These are phyloP conservation scores for Ageneiosus marmoratus DNA, from an alignment of 2,113 vertebrate genomes.

Conservation along the genomic window DNA sequence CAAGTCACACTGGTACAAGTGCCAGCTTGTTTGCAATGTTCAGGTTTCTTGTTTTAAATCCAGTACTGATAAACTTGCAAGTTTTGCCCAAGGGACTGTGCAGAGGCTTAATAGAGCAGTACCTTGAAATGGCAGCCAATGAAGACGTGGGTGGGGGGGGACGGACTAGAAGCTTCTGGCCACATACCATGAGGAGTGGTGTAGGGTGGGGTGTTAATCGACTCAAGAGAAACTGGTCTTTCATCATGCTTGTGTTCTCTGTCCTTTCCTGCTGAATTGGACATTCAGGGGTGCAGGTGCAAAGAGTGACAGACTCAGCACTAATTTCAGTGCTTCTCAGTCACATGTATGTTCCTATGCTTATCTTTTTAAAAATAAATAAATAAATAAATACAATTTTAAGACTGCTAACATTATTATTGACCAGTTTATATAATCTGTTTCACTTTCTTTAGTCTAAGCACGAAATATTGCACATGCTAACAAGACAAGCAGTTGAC, in stretches of 20 bases:
- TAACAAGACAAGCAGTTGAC: not conserved
- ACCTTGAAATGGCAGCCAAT: slow-evolving; percentile 42
- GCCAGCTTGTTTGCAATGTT: slow-evolving; percentile 13
- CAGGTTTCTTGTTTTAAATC: slow-evolving; percentile 14
- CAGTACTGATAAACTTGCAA: slow-evolving; percentile 1
- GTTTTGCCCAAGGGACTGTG: slow-evolving; percentile 27
- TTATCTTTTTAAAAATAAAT: not conserved
- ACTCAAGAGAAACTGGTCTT: slow-evolving; percentile 55
- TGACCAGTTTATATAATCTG: not conserved
- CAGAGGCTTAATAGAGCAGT: slow-evolving; percentile 32
- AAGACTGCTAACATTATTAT: slow-evolving; percentile 6
- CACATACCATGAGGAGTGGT: slow-evolving; percentile 41
- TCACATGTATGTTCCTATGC: slow-evolving; percentile 3
- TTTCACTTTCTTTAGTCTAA: not conserved
- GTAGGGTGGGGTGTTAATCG: slow-evolving; percentile 66
- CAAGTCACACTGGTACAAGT: not conserved
- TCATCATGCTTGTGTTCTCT: slow-evolving; percentile 58
- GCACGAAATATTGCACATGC: not conserved
- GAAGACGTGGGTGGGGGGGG: slow-evolving; percentile 45
- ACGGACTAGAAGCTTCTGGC: slow-evolving; percentile 58
- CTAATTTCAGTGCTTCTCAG: not conserved
- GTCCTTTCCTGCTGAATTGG: slow-evolving; percentile 61
- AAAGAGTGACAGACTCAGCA: slow-evolving; percentile 37
- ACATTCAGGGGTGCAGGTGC: slow-evolving; percentile 63
- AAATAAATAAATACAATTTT: not conserved